Percentiles rank a stretch among this genome's conserved stretches.
These are phyloP conservation scores for Morus bassanus DNA, from an alignment of 2,797 vertebrate species.

Conservation along the genomic window DNA sequence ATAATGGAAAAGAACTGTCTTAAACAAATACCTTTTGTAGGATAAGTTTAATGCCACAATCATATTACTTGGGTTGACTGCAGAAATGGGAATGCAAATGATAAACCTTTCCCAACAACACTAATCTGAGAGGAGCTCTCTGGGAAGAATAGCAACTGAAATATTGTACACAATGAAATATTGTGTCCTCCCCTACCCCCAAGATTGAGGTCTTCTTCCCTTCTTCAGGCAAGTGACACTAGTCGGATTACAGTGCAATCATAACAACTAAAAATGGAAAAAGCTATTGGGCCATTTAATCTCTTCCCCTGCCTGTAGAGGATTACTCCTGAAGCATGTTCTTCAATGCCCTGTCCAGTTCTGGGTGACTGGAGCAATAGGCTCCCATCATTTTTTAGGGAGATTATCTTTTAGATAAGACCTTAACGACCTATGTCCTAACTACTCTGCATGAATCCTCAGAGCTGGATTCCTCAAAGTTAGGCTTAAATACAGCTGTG, in stretches of 20 bases:
- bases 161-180: constrained; percentile 63
- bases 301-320: constrained; percentile 59
- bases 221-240: constrained; percentile 42
- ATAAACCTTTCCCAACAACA: constrained; percentile 58
- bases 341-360: constrained; percentile 51
- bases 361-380: constrained; percentile 38
- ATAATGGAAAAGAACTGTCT: constrained; percentile 63
- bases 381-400: constrained; percentile 56
- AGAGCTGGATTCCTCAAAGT: constrained; percentile 40
- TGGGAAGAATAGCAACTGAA: constrained; percentile 49
- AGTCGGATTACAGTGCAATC: constrained; percentile 63
- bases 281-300: constrained; percentile 61
- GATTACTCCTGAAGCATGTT: constrained; percentile 60
- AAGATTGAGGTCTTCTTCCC: constrained; percentile 16
- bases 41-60: constrained; percentile 60
- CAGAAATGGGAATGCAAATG: constrained; percentile 47
- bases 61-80: constrained; percentile 49
- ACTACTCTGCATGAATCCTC: constrained; percentile 39
- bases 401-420: constrained; percentile 69
- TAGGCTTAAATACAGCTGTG: constrained; percentile 47
- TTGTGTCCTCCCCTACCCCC: constrained; percentile 12
- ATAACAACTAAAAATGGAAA: constrained; percentile 59
- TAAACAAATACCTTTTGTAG: constrained; percentile 64
- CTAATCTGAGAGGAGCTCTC: constrained; percentile 45
- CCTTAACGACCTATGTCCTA: constrained; percentile 41